A percentile compares a stretch with the other conserved stretches of the same genome.
Conservation (phyloP, 2,888 invertebrate genomes). For the Crocallis elinguaria region DNA sequence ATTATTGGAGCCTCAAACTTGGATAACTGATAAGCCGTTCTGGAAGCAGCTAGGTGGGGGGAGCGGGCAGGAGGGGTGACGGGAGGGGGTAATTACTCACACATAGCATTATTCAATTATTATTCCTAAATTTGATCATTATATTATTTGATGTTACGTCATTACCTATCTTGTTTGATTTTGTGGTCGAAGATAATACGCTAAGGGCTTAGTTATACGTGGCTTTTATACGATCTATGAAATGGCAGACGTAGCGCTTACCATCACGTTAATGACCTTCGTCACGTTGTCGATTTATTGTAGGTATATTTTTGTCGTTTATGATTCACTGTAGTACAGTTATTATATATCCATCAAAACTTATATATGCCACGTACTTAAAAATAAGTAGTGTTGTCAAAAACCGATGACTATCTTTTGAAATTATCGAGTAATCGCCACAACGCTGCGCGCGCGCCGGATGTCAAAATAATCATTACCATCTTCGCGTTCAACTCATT, state of each 20-base stretch:
- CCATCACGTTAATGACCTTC: no score
- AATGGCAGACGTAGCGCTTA: no score
- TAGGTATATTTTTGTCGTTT: neutral
- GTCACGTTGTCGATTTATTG: neutral
- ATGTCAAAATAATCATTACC: slow-evolving; percentile 68
- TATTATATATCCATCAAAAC: slow-evolving; percentile 43
- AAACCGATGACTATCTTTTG: slow-evolving; percentile 72
- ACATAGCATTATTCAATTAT: no score
- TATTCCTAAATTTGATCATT: no score
- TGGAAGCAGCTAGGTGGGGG: slow-evolving; percentile 9
- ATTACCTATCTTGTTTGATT: no score
- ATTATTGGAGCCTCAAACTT: slow-evolving; percentile 15
- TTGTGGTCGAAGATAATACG: no score
- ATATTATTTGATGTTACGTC: no score
- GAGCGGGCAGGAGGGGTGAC: neutral
- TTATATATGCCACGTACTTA: slow-evolving; percentile 46
- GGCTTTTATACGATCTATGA: no score
- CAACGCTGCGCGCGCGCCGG: slow-evolving; percentile 78
- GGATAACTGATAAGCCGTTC: slow-evolving; percentile 18
- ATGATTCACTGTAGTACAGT: neutral
- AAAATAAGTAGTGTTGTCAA: slow-evolving; percentile 74
- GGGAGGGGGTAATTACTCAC: neutral
- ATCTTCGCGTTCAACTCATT: slow-evolving; percentile 5
- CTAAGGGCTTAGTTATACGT: no score
- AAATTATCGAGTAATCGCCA: slow-evolving; percentile 83